Base-by-base conservation (phyloP, 2,888 invertebrate species). In the Xanthia icteritia region DNA sequence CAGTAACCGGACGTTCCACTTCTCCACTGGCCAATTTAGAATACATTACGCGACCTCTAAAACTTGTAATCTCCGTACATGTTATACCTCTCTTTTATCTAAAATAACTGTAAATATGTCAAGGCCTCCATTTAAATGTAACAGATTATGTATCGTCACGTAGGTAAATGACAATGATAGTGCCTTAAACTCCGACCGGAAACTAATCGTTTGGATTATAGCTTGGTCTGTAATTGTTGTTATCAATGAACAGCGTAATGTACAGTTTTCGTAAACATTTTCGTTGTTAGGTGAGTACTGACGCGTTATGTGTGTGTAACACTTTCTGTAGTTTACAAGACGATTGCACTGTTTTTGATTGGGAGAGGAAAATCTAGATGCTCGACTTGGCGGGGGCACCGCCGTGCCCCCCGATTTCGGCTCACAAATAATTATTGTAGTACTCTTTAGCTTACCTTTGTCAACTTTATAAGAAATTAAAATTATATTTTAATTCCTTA, bases 201-300 rank as follows among this genome's bases (percentile, higher is more conserved):
- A 89, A 84, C 81, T 78, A 86, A 84, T 83, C 80, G 77, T 76
- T 69, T 84, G 84, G 74, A 87, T 86, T 88, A 81, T 76, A 83
- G 61, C 71, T 73, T 66, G 54, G 48, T 77, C 70, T 68, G 76
- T 78, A 79, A 87, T 85, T 87, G 71, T 83, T 85, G 89, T 82
- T 89, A 88, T 89, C 88, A 88, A 83, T 86, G 84, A 83, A 54
- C 79, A 78, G 71, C 82, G 82, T 72, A 84, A 86, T 81, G 83
- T 70, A 76, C 71, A 79, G 88, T 89, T 90, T 90, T 88, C 82
- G 83, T 89, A 91, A 91, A 91, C 89, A 91, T 87, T 88, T 86
- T 84, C 73, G 82, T 82, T 83, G 87, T 86, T 90, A 88, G 85
- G 87, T 86, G 88, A 87, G 86, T 77, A 67, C 36, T 27, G 68